Evolutionary conservation across 2,797 vertebrate genomes (phyloP).

Genomic region (Babyrousa celebensis): DNA sequence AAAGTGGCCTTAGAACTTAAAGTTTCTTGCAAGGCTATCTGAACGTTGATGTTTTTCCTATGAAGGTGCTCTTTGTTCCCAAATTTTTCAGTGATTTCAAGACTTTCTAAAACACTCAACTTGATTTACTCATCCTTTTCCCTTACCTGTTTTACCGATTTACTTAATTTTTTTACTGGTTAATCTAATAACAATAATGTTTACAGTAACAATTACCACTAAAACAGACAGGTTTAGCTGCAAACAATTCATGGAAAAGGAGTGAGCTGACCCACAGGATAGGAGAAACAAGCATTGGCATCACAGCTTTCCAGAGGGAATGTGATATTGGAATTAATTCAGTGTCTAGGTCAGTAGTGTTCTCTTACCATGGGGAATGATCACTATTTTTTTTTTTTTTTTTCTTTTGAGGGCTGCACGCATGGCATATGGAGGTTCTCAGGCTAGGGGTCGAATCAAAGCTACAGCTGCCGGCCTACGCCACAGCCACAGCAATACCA

Average conservation of each 20-base stretch:
- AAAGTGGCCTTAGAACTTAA: neutral
- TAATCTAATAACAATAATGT: neutral
- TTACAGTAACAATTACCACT: neutral
- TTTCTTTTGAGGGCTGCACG: no score
- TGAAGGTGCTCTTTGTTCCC: neutral
- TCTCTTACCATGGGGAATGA: neutral
- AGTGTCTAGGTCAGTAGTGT: neutral
- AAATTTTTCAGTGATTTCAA: neutral
- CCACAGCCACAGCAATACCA: no score
- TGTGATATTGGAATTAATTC: neutral
- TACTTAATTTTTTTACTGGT: neutral
- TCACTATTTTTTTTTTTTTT: neutral
- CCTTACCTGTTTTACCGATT: neutral
- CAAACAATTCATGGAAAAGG: neutral
- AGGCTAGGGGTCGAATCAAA: no score
- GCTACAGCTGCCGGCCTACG: no score
- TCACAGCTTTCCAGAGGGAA: neutral
- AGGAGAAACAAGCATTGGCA: neutral
- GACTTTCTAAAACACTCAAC: neutral
- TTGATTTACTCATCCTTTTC: neutral
- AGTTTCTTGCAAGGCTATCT: neutral
- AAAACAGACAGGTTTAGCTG: neutral
- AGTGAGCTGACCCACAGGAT: neutral
- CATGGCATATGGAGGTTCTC: no score
- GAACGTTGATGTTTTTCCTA: neutral